Conservation (phyloP, 2,113 vertebrate species). For the Solea senegalensis region DNA sequence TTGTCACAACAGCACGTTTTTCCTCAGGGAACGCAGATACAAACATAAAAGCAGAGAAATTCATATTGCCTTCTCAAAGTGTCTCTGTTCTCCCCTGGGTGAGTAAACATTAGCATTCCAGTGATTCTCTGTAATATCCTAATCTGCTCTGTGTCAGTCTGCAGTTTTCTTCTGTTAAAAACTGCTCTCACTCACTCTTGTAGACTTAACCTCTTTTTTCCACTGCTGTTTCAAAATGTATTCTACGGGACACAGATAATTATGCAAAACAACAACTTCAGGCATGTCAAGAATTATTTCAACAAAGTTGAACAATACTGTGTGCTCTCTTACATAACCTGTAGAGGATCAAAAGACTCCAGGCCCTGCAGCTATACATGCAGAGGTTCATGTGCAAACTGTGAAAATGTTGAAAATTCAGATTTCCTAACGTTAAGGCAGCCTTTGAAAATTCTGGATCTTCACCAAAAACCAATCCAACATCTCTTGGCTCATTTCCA, state of each 20-base stretch:
- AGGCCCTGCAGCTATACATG: background rate
- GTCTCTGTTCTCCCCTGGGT: constrained; percentile 52
- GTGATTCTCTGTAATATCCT: constrained; percentile 56
- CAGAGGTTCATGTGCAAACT: background rate
- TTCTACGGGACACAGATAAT: background rate
- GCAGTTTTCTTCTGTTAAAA: constrained; percentile 11
- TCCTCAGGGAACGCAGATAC: constrained; percentile 51
- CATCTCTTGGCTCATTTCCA: background rate
- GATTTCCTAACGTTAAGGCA: background rate
- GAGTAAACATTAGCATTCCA: constrained; percentile 58
- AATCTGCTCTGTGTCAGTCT: constrained; percentile 50
- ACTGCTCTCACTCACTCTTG: background rate
- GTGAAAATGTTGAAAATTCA: background rate
- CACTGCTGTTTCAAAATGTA: background rate
- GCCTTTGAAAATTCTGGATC: too few relatives aligned
- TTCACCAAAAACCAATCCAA: background rate
- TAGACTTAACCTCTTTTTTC: constrained; percentile 18
- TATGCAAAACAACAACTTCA: background rate
- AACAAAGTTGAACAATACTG: background rate
- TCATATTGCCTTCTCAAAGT: constrained; percentile 56
- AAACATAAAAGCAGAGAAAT: constrained; percentile 68
- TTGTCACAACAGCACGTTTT: constrained; percentile 11
- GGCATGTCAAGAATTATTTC: background rate
- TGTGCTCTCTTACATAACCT: background rate
- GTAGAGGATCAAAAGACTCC: background rate